phyloP scores from a whole-genome alignment of 37 sponge, comb jelly and placozoan genomes.

The Ianthella basta region DNA sequence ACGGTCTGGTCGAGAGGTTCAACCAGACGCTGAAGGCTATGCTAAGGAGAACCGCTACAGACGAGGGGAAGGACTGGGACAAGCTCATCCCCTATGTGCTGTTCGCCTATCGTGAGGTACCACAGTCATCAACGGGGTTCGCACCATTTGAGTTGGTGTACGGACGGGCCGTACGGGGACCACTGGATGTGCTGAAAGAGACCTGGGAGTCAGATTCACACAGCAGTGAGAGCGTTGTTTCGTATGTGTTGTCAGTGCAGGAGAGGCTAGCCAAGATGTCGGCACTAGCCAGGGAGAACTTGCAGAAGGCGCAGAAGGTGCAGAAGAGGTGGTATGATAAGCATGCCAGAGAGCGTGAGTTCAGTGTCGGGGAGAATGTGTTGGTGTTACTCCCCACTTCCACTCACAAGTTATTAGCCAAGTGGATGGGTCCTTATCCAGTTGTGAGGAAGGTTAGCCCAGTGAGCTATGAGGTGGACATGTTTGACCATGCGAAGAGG shows the following conservation, averaged over 20 bases:
- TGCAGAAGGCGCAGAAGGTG: constrained; percentile 26
- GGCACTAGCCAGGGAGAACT: constrained; percentile 30
- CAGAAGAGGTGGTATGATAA: constrained; percentile 58
- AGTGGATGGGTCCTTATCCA: constrained; percentile 62
- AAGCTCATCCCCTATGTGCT: constrained; percentile 37
- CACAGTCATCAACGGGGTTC: constrained; percentile 49
- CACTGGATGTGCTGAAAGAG: constrained; percentile 58
- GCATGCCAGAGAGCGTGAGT: constrained; percentile 17
- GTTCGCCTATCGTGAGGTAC: constrained; percentile 58
- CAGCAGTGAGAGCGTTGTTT: constrained; percentile 32
- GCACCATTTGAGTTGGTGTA: constrained; percentile 61
- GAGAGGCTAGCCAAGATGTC: constrained; percentile 33
- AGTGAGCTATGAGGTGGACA: constrained; percentile 45
- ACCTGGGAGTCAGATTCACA: constrained; percentile 31
- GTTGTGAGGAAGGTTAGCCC: constrained; percentile 19
- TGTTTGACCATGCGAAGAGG: constrained; percentile 22
- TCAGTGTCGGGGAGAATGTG: constrained; percentile 60
- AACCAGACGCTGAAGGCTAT: constrained; percentile 52
- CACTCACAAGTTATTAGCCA: constrained; percentile 26
- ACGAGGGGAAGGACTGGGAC: constrained; percentile 48
- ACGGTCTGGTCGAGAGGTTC: constrained; percentile 60
- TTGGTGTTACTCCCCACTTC: constrained; percentile 55
- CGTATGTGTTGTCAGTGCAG: constrained; percentile 32
- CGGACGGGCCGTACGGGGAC: constrained; percentile 51
- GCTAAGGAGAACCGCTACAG: constrained; percentile 6